Conservation (phyloP, 2,888 invertebrate species). For the Lasioglossum vierecki region DNA sequence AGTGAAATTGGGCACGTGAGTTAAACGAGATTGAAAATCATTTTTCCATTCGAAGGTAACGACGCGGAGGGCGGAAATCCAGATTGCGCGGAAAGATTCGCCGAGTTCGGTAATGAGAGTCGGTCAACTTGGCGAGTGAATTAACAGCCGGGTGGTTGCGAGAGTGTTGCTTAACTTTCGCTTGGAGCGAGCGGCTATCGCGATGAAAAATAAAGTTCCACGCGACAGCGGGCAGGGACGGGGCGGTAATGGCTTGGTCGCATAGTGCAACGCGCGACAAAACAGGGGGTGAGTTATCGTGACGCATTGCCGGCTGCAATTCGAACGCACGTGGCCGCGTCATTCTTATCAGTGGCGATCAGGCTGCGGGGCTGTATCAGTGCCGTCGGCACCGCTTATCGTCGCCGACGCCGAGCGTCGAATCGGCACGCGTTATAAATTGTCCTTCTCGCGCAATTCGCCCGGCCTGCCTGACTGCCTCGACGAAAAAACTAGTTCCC, state of each 20-base stretch:
- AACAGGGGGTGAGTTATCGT: slow-evolving; percentile 60
- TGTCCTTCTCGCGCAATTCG: slow-evolving; percentile 53
- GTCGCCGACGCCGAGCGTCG: slow-evolving; percentile 61
- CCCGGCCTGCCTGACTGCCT: slow-evolving; percentile 13
- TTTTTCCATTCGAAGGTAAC: not conserved
- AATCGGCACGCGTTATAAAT: slow-evolving; percentile 67
- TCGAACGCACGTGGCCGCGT: slow-evolving; percentile 52
- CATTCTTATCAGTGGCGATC: slow-evolving; percentile 66
- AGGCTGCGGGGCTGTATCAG: slow-evolving; percentile 54
- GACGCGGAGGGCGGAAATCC: not conserved
- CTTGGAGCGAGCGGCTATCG: slow-evolving; percentile 23
- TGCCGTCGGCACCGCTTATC: slow-evolving; percentile 68
- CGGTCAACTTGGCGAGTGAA: not conserved
- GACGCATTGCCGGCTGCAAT: slow-evolving; percentile 69
- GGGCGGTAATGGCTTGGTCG: slow-evolving; percentile 22
- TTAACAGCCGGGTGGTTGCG: slow-evolving; percentile 3
- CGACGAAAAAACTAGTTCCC: slow-evolving; percentile 9
- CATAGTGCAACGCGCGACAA: slow-evolving; percentile 20
- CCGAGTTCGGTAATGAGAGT: slow-evolving; percentile 2
- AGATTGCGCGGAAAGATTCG: not conserved
- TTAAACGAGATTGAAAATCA: too few species aligned
- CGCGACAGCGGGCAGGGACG: slow-evolving; percentile 35
- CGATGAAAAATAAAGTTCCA: slow-evolving; percentile 54
- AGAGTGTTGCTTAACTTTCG: slow-evolving; percentile 28
- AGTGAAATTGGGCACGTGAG: too few species aligned